A percentile compares a stretch with the other conserved stretches of the same genome.
Evolutionary conservation across 2,113 vertebrate species (phyloP).

Genomic region (Ptilonorhynchus violaceus): DNA sequence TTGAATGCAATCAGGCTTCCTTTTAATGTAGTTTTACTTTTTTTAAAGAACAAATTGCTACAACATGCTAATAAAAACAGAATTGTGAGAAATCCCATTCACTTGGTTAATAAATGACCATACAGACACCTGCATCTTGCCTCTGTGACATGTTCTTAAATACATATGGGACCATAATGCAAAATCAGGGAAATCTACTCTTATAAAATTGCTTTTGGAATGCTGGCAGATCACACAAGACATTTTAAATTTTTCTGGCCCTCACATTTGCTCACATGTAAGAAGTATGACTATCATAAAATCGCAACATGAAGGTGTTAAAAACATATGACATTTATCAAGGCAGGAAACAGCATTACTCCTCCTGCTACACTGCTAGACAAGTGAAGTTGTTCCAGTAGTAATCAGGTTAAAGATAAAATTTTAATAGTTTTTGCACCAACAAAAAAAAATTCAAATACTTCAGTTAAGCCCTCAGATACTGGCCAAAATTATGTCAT

Average conservation of each 20-base stretch:
- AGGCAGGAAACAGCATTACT: background rate
- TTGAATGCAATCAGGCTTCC: background rate
- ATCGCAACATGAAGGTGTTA: background rate
- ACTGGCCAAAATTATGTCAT: background rate
- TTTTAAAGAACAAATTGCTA: background rate
- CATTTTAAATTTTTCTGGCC: background rate
- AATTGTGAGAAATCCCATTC: background rate
- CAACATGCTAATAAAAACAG: background rate
- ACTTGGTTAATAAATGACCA: background rate
- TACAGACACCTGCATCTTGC: background rate
- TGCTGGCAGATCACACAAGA: background rate
- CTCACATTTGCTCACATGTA: background rate
- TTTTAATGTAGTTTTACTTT: background rate
- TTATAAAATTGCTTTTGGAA: background rate
- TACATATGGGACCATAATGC: background rate
- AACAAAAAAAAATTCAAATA: background rate
- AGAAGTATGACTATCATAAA: background rate
- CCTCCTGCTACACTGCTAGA: background rate
- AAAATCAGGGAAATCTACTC: background rate
- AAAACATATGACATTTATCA: background rate
- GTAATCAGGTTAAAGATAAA: background rate
- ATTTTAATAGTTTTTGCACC: background rate
- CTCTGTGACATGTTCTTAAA: background rate
- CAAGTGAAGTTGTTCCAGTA: background rate
- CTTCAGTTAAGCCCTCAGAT: background rate